phyloP scores from a whole-genome alignment of 2,888 invertebrate species.

The Nomada goodeniana region DNA sequence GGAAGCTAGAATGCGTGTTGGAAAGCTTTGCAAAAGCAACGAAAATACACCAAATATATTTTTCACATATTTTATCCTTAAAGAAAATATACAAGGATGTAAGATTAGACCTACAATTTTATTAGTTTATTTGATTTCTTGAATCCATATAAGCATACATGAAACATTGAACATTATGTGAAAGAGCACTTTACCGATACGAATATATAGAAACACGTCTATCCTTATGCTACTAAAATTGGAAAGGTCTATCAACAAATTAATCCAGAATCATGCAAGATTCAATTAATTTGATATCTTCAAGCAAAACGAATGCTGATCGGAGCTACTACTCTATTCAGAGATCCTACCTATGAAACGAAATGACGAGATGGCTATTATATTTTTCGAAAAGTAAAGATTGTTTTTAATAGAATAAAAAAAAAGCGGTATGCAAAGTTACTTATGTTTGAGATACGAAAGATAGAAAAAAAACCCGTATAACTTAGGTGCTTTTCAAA shows the following conservation, averaged over 20 bases:
- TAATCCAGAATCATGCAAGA: slow-evolving; percentile 53
- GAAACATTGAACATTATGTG: slow-evolving; percentile 46
- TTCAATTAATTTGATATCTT: slow-evolving; percentile 63
- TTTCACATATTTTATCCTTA: slow-evolving; percentile 47
- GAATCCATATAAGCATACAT: slow-evolving; percentile 36
- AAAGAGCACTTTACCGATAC: slow-evolving; percentile 49
- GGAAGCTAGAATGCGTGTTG: slow-evolving; percentile 51
- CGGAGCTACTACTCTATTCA: slow-evolving; percentile 58
- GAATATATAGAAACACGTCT: slow-evolving; percentile 45
- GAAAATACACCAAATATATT: slow-evolving; percentile 48
- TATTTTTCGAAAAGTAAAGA: slow-evolving; percentile 61
- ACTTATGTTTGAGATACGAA: slow-evolving; percentile 48
- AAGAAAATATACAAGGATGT: slow-evolving; percentile 48
- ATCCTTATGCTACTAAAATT: slow-evolving; percentile 59
- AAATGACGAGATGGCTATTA: slow-evolving; percentile 49
- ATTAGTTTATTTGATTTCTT: slow-evolving; percentile 63
- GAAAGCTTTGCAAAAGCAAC: slow-evolving; percentile 42
- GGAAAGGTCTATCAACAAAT: slow-evolving; percentile 71
- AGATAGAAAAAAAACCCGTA: slow-evolving; percentile 25
- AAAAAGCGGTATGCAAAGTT: slow-evolving; percentile 52
- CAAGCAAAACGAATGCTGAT: slow-evolving; percentile 59
- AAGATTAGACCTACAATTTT: slow-evolving; percentile 58
- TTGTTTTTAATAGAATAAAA: slow-evolving; percentile 49
- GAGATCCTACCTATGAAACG: slow-evolving; percentile 53
- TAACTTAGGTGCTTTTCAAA: slow-evolving; percentile 65